Evolutionary conservation across 2,113 vertebrate genomes (phyloP).

Genomic region (Nesospiza acunhae): DNA sequence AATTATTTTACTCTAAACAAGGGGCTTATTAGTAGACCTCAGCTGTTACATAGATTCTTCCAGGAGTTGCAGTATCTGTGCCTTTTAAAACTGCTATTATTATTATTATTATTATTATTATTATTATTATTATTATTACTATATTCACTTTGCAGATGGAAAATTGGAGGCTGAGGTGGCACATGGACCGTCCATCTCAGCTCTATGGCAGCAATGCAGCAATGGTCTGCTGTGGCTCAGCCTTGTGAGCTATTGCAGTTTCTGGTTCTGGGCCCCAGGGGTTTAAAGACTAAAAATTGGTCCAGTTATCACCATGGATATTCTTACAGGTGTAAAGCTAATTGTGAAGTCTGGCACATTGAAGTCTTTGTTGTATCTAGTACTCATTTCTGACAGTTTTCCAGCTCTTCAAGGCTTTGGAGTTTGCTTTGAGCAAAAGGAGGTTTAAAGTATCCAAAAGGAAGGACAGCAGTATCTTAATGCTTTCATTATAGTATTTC

Average conservation of each 20-base stretch:
- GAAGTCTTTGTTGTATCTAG: neutral
- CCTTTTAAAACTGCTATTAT: neutral
- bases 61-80: neutral
- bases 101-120: neutral
- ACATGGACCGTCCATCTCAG: neutral
- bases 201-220: neutral
- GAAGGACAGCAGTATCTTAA: neutral
- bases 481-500: neutral
- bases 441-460: neutral
- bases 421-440: neutral
- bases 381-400: neutral
- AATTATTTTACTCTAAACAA: neutral
- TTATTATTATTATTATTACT: neutral
- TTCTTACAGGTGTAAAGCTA: conserved; percentile 26
- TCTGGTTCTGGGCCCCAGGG: neutral
- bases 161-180: neutral
- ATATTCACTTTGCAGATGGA: neutral
- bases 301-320: neutral
- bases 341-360: neutral
- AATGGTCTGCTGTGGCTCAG: neutral
- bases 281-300: neutral
- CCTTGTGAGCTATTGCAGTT: neutral
- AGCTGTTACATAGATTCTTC: neutral
- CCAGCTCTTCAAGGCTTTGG: neutral
- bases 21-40: neutral